Evolutionary conservation across 2,113 vertebrate species (phyloP).

Genomic region (Natator depressus): DNA sequence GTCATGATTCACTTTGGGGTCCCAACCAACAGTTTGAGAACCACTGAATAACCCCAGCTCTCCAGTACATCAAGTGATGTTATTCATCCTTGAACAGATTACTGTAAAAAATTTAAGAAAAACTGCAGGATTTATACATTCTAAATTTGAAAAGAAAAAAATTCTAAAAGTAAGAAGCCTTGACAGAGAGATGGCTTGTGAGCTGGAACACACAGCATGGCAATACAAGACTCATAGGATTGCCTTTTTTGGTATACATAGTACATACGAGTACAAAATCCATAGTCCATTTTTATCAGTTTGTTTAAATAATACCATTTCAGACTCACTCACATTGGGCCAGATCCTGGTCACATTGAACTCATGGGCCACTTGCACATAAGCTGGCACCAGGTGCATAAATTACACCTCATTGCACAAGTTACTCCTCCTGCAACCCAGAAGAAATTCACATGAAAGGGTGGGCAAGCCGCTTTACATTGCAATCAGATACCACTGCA

Average conservation of each 20-base stretch:
- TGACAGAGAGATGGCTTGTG: neutral
- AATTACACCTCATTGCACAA: neutral
- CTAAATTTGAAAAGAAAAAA: neutral
- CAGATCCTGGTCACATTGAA: conserved; percentile 42
- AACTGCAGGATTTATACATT: neutral
- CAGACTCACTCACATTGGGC: neutral
- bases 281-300: neutral
- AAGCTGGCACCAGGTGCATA: conserved; percentile 28
- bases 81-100: neutral
- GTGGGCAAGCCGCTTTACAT: conserved; percentile 35
- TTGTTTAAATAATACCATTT: conserved; percentile 5
- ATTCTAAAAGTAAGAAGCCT: neutral
- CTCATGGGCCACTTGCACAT: conserved; percentile 30
- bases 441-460: neutral
- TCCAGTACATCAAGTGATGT: neutral
- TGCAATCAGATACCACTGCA: neutral
- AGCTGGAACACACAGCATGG: neutral
- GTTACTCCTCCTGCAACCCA: conserved; percentile 4
- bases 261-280: neutral
- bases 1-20: too few relatives aligned
- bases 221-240: neutral
- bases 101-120: neutral
- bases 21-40: too few relatives aligned
- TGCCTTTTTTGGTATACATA: neutral
- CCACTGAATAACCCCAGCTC: neutral